phyloP scores from a whole-genome alignment of 2,797 vertebrate species.

The Chelon auratus region DNA sequence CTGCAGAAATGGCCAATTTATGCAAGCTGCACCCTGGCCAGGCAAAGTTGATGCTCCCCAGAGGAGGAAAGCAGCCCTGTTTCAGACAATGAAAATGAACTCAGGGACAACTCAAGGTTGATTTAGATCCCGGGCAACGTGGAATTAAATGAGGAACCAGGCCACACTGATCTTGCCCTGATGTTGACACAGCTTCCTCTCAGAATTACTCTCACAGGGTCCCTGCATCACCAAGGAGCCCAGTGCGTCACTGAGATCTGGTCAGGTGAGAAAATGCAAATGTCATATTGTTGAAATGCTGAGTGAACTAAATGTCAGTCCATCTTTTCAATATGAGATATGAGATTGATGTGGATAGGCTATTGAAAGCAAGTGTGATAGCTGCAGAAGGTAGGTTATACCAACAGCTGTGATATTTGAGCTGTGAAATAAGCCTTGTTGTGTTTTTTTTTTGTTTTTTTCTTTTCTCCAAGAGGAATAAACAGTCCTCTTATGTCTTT shows the following conservation, averaged over 20 bases:
- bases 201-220: conserved; percentile 37
- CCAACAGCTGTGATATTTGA: conserved; percentile 81
- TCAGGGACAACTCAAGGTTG: conserved; percentile 81
- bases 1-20: conserved; percentile 85
- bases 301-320: conserved; percentile 81
- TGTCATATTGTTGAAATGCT: conserved; percentile 78
- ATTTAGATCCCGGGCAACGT: conserved; percentile 78
- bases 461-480: conserved; percentile 45
- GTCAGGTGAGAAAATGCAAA: conserved; percentile 82
- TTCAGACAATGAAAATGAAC: conserved; percentile 82
- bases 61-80: conserved; percentile 79
- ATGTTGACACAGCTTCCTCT: conserved; percentile 70
- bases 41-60: conserved; percentile 83
- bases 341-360: conserved; percentile 73
- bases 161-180: conserved; percentile 53
- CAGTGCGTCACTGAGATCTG: conserved; percentile 54
- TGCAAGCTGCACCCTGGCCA: conserved; percentile 78
- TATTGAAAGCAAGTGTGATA: conserved; percentile 62
- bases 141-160: conserved; percentile 72
- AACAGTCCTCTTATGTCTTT: conserved; percentile 71
- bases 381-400: conserved; percentile 72
- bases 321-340: conserved; percentile 74
- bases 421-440: conserved; percentile 74
- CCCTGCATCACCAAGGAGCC: conserved; percentile 49
- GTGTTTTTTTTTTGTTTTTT: conserved; percentile 19